Percentiles rank a stretch among this genome's conserved stretches.
These are phyloP conservation scores for Liasis olivaceus DNA, from an alignment of 2,797 vertebrate species.

Conservation along the genomic window DNA sequence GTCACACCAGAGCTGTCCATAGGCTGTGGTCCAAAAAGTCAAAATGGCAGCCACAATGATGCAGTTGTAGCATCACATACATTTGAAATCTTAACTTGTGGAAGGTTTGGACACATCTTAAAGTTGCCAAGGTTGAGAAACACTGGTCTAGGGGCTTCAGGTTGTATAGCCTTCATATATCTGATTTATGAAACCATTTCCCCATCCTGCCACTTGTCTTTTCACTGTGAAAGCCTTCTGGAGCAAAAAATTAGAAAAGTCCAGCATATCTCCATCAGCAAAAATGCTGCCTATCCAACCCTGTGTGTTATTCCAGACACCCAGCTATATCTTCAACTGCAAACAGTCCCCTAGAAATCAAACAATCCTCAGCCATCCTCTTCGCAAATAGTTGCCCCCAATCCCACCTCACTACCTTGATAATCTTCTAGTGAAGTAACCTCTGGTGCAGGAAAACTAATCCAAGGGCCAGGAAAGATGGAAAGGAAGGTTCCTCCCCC, in stretches of 20 bases:
- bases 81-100: too few relatives aligned
- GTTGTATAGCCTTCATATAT: too few relatives aligned
- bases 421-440: conserved; percentile 81
- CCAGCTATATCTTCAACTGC: not conserved
- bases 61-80: too few relatives aligned
- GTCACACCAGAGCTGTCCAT: not conserved
- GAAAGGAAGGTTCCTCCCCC: not conserved
- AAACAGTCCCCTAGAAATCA: conserved; percentile 9
- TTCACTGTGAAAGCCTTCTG: too few relatives aligned
- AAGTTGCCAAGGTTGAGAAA: too few relatives aligned
- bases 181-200: too few relatives aligned
- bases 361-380: not conserved
- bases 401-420: conserved; percentile 81
- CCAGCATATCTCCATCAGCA: conserved; percentile 17
- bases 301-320: fast-evolving
- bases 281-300: conserved; percentile 20
- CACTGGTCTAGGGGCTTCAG: too few relatives aligned
- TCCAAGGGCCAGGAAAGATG: conserved; percentile 51
- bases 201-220: too few relatives aligned
- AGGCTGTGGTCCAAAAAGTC: too few relatives aligned
- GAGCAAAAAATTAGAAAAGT: not conserved
- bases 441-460: conserved; percentile 71
- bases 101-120: too few relatives aligned
- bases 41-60: too few relatives aligned
- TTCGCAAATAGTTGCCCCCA: conserved; percentile 81